Base-by-base conservation (phyloP, 1,140 invertebrate genomes). In the Papilio dardanus region DNA sequence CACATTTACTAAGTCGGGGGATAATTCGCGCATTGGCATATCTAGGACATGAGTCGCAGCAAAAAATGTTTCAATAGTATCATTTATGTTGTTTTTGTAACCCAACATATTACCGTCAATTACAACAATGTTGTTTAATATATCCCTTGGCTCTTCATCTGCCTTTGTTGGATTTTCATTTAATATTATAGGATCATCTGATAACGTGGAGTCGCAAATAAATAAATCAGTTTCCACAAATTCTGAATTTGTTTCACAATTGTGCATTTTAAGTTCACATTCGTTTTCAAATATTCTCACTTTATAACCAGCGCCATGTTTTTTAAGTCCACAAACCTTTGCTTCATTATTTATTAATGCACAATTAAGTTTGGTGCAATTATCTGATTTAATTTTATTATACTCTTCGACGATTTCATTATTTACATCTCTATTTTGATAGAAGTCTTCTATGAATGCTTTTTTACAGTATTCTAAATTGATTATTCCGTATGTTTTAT, bases 61-160 rank as follows among this genome's bases (percentile, higher is more conserved):
- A 71, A 92, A 92, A 73, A 92, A 92, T 35, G 83, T 85, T 10
- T 87, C 79, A 14, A 91, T 85, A 16, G 83, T 88, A 16, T 88
- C 79, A 71, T 91, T 91, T 19, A 89, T 74, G 67, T 92, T 78
- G 7, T 74, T 76, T n/a, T 71, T 76, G 3, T 78, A 7, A 31
- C 81, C 80, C 16, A 88, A 79, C 67, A 85, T 80, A n/a, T 78
- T 78, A 62, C 73, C 77, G 50, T 86, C 82, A 0, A 90, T 78
- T 12, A 92, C 77, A 10, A 92, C 62, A 24, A 91, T 14, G 33
- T 85, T 86, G 31, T 80, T 86, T 35, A 74, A 42, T 76, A 66
- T 58, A 46, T 68, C 4, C n/a, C 21, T 24, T 10, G 19, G 30
- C 14, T 33, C 12, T 24, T 71, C 35, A 14, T 78, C 54, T 30